Evolutionary conservation across 2,797 vertebrate genomes (phyloP).

Genomic region (Micrastur ruficollis): DNA sequence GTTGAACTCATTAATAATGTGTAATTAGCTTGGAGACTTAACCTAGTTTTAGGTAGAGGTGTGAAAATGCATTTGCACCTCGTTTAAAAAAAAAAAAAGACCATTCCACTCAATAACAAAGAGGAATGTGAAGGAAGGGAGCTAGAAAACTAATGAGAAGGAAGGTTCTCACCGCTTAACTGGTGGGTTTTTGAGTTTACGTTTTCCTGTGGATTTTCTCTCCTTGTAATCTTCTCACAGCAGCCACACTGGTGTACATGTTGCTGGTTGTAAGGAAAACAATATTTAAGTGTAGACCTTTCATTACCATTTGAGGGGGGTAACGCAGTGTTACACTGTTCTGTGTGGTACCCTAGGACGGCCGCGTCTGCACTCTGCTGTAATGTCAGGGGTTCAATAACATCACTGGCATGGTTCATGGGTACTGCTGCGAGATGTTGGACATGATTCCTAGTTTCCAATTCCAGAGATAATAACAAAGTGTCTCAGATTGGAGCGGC

Average conservation of each 20-base stretch:
- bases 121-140: conserved; percentile 10
- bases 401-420: accelerated
- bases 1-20: conserved; percentile 29
- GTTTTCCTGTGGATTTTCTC: conserved; percentile 42
- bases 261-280: background rate
- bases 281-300: background rate
- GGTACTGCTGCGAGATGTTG: background rate
- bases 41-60: conserved; percentile 27
- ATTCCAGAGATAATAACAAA: background rate
- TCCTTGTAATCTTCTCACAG: conserved; percentile 30
- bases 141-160: conserved; percentile 6
- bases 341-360: background rate
- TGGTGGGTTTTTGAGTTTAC: background rate
- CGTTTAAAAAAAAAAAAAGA: background rate
- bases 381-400: accelerated
- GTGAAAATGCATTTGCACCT: conserved; percentile 65
- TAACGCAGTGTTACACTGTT: background rate
- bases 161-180: background rate
- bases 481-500: background rate
- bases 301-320: background rate
- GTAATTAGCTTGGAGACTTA: conserved; percentile 52
- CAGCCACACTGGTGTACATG: background rate
- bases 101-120: background rate
- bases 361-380: background rate
- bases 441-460: accelerated